Conservation (phyloP, 2,888 invertebrate species). For the Pilophorus perplexus region DNA sequence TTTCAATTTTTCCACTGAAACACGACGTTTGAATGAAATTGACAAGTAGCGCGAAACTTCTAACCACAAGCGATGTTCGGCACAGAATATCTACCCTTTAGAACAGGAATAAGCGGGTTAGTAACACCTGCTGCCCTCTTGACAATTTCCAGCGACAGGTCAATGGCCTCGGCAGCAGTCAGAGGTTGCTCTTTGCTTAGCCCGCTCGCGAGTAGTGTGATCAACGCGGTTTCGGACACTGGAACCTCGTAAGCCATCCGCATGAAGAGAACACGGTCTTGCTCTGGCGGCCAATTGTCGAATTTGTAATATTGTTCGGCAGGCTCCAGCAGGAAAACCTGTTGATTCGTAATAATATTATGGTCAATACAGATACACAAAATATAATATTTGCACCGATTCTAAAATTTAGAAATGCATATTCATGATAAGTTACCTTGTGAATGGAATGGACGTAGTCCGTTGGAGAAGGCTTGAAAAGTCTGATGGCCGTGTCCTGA, state of each 20-base stretch:
- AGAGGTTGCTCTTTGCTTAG: slow-evolving; percentile 77
- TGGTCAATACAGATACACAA: too few relatives aligned
- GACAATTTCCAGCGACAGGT: slow-evolving; percentile 80
- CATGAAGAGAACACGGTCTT: slow-evolving; percentile 74
- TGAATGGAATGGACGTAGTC: slow-evolving; percentile 76
- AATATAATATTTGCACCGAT: too few relatives aligned
- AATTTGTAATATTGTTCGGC: slow-evolving; percentile 77
- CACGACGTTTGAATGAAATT: too few relatives aligned
- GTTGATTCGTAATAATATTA: too few relatives aligned
- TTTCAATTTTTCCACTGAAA: slow-evolving; percentile 70
- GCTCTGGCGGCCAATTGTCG: slow-evolving; percentile 90
- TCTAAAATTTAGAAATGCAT: too few relatives aligned
- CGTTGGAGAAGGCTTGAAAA: slow-evolving; percentile 67
- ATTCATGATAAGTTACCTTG: too few relatives aligned
- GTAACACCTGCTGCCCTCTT: slow-evolving; percentile 76
- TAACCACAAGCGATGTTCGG: too few relatives aligned
- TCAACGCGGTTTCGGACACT: slow-evolving; percentile 77
- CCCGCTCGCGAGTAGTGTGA: slow-evolving; percentile 79
- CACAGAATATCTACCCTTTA: slow-evolving; percentile 56
- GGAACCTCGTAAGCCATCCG: slow-evolving; percentile 86
- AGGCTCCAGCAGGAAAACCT: slow-evolving; percentile 71
- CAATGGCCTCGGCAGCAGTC: slow-evolving; percentile 77
- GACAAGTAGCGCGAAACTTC: too few relatives aligned
- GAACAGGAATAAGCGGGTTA: slow-evolving; percentile 65
- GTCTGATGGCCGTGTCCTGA: slow-evolving; percentile 71